Evolutionary conservation across 2,888 invertebrate species (phyloP).

Genomic region (Acrocyrtus sp.): DNA sequence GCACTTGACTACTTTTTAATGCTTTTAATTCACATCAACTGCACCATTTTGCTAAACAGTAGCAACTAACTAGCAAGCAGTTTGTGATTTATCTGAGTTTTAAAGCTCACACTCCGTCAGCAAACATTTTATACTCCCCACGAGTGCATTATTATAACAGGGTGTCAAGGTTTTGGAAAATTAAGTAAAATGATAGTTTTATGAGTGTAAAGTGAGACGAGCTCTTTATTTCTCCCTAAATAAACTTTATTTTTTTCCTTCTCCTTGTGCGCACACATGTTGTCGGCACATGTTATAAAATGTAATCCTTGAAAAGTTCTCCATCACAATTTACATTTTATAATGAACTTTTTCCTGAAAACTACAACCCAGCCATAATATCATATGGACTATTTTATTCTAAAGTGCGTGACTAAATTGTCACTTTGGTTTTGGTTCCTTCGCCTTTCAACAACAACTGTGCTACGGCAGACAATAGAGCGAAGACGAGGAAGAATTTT

Average conservation of each 20-base stretch:
- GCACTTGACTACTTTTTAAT: too few relatives aligned
- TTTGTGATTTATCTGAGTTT: too few relatives aligned
- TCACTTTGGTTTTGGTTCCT: conserved; percentile 35
- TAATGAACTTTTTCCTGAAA: conserved; percentile 56
- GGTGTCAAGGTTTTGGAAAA: too few relatives aligned
- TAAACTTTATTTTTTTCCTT: background rate
- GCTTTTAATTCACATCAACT: too few relatives aligned
- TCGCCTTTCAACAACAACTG: conserved; percentile 45
- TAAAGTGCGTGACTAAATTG: conserved; percentile 38
- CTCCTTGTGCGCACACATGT: conserved; percentile 8
- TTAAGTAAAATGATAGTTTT: conserved; percentile 23
- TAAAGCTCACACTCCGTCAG: too few relatives aligned
- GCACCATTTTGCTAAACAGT: too few relatives aligned
- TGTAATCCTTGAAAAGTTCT: background rate
- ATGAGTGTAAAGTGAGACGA: conserved; percentile 30
- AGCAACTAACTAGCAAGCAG: too few relatives aligned
- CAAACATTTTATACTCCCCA: too few relatives aligned
- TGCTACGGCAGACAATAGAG: too few relatives aligned
- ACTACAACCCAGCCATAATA: background rate
- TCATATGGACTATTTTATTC: conserved; percentile 4
- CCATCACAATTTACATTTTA: conserved; percentile 55
- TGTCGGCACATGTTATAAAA: conserved; percentile 3
- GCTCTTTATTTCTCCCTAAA: conserved; percentile 11
- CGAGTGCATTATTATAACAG: too few relatives aligned
- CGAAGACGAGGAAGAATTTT: too few relatives aligned